These are phyloP conservation scores for Oxyura jamaicensis DNA, from an alignment of 2,113 vertebrate species.

Conservation along the genomic window DNA sequence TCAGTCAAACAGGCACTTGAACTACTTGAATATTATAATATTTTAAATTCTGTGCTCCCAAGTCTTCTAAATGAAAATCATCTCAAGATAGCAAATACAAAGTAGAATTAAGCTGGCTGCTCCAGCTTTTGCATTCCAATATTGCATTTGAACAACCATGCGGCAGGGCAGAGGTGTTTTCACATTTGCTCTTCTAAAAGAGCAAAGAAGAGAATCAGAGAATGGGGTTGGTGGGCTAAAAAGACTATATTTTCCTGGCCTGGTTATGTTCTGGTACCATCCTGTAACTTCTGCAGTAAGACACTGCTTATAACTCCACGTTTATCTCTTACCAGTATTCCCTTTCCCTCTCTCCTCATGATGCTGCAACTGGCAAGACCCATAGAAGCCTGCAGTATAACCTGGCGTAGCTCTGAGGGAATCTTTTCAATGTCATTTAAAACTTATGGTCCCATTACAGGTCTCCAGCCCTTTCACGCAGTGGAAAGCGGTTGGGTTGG, in stretches of 20 bases:
- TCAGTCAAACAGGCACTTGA: background rate
- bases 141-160: background rate
- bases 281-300: background rate
- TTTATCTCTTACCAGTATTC: background rate
- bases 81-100: background rate
- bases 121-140: background rate
- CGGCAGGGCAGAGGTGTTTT: background rate
- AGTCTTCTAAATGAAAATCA: background rate
- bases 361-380: background rate
- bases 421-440: background rate
- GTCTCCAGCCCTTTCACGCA: background rate
- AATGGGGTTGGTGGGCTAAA: background rate
- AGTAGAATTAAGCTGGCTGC: background rate
- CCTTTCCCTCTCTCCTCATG: background rate
- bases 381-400: background rate
- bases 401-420: fast-evolving
- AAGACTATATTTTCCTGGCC: background rate
- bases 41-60: background rate
- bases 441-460: background rate
- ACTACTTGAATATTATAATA: background rate
- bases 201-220: background rate
- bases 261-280: background rate
- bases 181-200: background rate
- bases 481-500: background rate
- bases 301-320: background rate